Evolutionary conservation across 2,888 invertebrate species (phyloP), one percentile per base, ranked within the genome.

Genomic region (Caenorhabditis sp.): DNA sequence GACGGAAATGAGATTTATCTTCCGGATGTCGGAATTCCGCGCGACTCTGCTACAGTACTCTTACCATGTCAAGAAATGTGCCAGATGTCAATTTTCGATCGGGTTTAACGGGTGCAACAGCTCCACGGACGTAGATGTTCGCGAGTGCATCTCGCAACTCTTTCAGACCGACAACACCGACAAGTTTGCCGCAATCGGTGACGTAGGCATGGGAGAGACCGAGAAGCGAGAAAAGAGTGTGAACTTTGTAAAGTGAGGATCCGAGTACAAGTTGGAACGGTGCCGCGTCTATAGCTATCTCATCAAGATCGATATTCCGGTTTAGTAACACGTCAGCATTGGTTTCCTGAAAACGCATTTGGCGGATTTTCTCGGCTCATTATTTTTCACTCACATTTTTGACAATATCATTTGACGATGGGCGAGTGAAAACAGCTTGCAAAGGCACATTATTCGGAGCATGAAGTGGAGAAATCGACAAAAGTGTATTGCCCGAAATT

Each of bases 151-250:
- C 80, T 14, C 82, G 73, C 0, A 82, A 69, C 79, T 82, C 82
- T 66, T 81, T 81, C 19, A 82, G 55, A 1, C 79, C 81, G 24
- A 82, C 79, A n/a, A 82, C 81, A 2, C 82, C 82, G 10, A 82
- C 76, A 21, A 82, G 68, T 36, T 76, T 73, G 27, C 82, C 82
- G 37, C 78, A 78, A 60, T 82, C 81, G 19, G 81, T 82, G 19
- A 82, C 82, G 54, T 82, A 82, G 31, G 82, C 82, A 57, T 82
- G 82, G 3, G 78, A 79, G 2, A 82, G 63, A 17, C 81, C 82
- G 14, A 82, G 81, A 21, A 82, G 78, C 1, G 79, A 80, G 65
- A 82, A 82, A 23, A 82, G 60, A 10, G 81, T 82, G 73, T 82
- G 82, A 21, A 80, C 80, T 71, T 81, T 81, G 67, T 80, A 82